Evolutionary conservation across 2,113 vertebrate species (phyloP).

Genomic region (Stigmatopora argus): DNA sequence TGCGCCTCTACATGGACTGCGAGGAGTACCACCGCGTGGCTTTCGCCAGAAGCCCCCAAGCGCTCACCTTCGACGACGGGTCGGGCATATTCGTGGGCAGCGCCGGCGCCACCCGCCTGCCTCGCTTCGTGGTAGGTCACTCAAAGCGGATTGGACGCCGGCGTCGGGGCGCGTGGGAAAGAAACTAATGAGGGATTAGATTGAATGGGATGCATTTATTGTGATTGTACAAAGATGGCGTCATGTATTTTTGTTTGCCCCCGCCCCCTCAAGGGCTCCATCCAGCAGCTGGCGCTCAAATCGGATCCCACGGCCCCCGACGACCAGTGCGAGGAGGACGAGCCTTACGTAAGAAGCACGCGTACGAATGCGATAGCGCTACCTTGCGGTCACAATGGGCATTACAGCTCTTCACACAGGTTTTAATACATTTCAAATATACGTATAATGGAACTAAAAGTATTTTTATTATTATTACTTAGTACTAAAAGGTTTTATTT

Average conservation of each 20-base stretch:
- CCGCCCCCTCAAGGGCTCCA: constrained; percentile 75
- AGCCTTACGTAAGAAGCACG: constrained; percentile 80
- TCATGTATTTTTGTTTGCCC: constrained; percentile 12
- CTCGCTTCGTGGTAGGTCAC: constrained; percentile 84
- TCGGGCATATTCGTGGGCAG: constrained; percentile 92
- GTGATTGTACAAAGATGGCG: too few species aligned
- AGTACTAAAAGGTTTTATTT: too few species aligned
- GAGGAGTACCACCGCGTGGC: constrained; percentile 78
- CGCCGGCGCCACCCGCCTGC: constrained; percentile 82
- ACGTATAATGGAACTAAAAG: too few species aligned
- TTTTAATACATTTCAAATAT: too few species aligned
- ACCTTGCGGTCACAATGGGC: neutral
- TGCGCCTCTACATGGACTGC: constrained; percentile 84
- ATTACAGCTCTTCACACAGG: neutral
- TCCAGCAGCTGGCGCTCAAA: constrained; percentile 85
- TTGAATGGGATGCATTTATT: too few species aligned
- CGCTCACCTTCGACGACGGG: constrained; percentile 81
- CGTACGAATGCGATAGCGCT: constrained; percentile 1
- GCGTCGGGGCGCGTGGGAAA: neutral
- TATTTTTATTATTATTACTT: too few species aligned
- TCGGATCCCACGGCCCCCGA: constrained; percentile 75
- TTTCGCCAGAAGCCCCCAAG: constrained; percentile 70
- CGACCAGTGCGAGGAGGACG: constrained; percentile 88
- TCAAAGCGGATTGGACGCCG: neutral
- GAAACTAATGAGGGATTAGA: too few species aligned